phyloP scores from a whole-genome alignment of 2,113 vertebrate species.

The Oostethus manadensis region DNA sequence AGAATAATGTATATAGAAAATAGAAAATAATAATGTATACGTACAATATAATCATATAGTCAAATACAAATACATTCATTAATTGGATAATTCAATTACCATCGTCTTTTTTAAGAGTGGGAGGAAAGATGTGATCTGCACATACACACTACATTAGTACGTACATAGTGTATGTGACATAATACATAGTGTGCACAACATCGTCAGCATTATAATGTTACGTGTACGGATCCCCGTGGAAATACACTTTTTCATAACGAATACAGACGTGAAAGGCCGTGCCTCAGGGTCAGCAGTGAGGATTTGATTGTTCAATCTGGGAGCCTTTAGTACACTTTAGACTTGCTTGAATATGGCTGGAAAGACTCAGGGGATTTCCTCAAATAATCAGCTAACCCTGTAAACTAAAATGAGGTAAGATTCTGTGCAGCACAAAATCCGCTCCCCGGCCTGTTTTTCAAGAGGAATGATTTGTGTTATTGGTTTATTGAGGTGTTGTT shows the following conservation, averaged over 20 bases:
- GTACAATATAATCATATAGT: too few relatives aligned
- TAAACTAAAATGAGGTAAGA: background rate
- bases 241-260: constrained; percentile 39
- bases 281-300: constrained; percentile 15
- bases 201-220: background rate
- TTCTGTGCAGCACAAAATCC: constrained; percentile 2
- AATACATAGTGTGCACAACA: constrained; percentile 32
- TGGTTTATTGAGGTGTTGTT: background rate
- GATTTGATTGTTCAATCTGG: background rate
- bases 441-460: background rate
- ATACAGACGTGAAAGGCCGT: constrained; percentile 38
- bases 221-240: constrained; percentile 31
- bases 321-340: constrained; percentile 1
- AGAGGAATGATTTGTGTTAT: background rate
- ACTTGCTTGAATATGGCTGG: constrained; percentile 8
- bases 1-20: too few relatives aligned
- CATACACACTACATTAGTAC: constrained; percentile 21
- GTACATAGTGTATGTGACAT: constrained; percentile 46
- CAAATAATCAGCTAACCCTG: constrained; percentile 2
- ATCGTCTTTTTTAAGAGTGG: too few relatives aligned
- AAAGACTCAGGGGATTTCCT: constrained; percentile 7
- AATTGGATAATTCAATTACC: too few relatives aligned
- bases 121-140: constrained; percentile 26
- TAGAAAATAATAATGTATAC: too few relatives aligned
- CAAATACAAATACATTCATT: too few relatives aligned